These are phyloP conservation scores for Alligator sinensis DNA, from an alignment of 2,113 vertebrate species.

Conservation along the genomic window DNA sequence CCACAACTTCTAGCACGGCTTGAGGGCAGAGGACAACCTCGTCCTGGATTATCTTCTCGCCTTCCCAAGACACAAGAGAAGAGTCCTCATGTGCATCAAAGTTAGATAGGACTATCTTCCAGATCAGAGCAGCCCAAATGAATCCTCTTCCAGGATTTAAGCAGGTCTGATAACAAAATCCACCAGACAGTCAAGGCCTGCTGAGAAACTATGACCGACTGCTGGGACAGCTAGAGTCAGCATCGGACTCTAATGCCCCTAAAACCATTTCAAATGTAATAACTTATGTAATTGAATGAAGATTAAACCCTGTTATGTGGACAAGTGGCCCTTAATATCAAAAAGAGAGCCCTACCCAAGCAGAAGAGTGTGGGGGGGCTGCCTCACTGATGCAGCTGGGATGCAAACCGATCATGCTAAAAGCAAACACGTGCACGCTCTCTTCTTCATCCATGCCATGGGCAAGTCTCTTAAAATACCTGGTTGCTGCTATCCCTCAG, in stretches of 20 bases:
- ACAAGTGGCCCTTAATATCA: not conserved
- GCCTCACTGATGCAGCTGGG: not conserved
- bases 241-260: not conserved
- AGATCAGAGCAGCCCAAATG: not conserved
- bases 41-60: not conserved
- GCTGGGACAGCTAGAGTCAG: not conserved
- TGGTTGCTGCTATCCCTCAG: conserved; percentile 40
- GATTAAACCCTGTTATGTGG: no score
- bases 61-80: not conserved
- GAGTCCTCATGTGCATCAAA: not conserved
- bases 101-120: not conserved
- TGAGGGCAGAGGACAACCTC: not conserved
- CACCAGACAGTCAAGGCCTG: accelerated
- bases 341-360: not conserved
- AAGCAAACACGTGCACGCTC: not conserved
- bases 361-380: not conserved
- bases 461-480: conserved; percentile 25
- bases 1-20: not conserved
- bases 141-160: not conserved
- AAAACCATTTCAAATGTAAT: no score
- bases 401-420: not conserved
- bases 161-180: not conserved
- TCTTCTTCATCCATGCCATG: conserved; percentile 1
- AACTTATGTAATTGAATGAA: no score
- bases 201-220: not conserved